phyloP scores from a whole-genome alignment of 2,797 vertebrate genomes.

The Staurois parvus region DNA sequence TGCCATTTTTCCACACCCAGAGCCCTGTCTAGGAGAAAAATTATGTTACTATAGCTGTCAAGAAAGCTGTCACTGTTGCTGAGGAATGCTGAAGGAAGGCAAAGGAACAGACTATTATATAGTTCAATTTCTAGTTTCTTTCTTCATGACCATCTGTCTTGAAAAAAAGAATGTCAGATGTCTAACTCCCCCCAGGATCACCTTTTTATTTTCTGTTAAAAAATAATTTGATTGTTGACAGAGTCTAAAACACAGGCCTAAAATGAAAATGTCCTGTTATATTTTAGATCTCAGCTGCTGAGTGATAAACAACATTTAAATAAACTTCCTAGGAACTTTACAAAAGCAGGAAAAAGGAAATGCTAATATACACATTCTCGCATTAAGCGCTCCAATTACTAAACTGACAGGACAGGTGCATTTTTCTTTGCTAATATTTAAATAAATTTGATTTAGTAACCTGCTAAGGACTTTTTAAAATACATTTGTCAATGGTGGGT shows the following conservation, averaged over 20 bases:
- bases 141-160: conserved; percentile 10
- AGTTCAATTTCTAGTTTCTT: not conserved
- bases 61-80: not conserved
- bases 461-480: too few species aligned
- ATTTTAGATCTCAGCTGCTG: not conserved
- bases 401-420: too few species aligned
- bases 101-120: not conserved
- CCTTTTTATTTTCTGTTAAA: conserved; percentile 5
- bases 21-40: conserved; percentile 8
- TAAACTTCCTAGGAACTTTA: not conserved
- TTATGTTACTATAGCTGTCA: conserved; percentile 9
- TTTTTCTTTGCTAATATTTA: too few species aligned
- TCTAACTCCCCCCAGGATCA: not conserved
- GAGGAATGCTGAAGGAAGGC: not conserved
- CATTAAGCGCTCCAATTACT: not conserved
- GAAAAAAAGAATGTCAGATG: not conserved
- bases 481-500: too few species aligned
- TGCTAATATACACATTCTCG: not conserved
- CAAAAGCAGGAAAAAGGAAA: not conserved
- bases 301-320: not conserved
- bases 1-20: conserved; percentile 6
- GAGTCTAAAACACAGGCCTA: not conserved
- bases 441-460: too few species aligned
- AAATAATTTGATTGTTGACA: conserved; percentile 7
- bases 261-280: not conserved